phyloP scores from a whole-genome alignment of 2,797 vertebrate species.

The Pristis pectinata region DNA sequence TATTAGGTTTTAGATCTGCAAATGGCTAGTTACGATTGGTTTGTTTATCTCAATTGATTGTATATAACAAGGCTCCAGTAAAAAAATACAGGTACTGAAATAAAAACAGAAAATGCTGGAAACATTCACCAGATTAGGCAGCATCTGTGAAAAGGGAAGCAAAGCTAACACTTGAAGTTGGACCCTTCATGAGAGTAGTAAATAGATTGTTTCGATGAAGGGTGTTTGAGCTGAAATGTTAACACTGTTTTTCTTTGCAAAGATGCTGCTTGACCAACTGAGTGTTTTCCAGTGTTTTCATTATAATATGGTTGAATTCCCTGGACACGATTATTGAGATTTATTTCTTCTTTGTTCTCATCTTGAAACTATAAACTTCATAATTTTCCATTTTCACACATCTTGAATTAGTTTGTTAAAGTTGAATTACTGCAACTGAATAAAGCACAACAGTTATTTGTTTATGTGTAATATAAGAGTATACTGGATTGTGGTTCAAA shows the following conservation, averaged over 20 bases:
- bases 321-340: background rate
- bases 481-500: too few species aligned
- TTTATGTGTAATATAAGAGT: background rate
- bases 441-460: background rate
- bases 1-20: background rate
- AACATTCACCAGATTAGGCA: too few species aligned
- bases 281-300: too few species aligned
- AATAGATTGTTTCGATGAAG: too few species aligned
- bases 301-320: background rate
- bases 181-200: too few species aligned
- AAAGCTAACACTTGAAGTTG: too few species aligned
- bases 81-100: too few species aligned
- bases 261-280: too few species aligned
- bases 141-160: too few species aligned
- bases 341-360: background rate
- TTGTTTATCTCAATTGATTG: background rate
- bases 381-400: background rate
- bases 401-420: constrained; percentile 23
- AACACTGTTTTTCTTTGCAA: too few species aligned
- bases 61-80: background rate
- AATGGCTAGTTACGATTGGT: background rate
- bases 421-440: constrained; percentile 19
- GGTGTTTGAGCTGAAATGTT: too few species aligned
- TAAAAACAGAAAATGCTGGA: too few species aligned
- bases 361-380: background rate